Conservation (phyloP, 2,888 invertebrate species). For the Drosophila meridiana region DNA sequence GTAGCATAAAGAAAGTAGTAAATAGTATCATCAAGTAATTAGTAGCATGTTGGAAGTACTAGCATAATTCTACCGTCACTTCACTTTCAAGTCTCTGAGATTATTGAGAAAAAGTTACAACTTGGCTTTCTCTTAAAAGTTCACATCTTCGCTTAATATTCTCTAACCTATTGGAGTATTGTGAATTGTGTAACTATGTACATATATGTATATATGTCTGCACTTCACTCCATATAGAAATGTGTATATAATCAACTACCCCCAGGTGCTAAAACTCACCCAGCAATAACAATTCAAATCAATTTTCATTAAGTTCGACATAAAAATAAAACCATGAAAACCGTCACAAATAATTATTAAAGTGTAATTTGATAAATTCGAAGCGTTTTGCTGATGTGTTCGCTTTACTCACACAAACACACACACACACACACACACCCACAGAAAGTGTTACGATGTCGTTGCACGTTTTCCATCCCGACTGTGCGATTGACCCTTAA, state of each 20-base stretch:
- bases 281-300: not conserved
- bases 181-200: too few species aligned
- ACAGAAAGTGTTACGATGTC: not conserved
- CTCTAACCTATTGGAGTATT: too few species aligned
- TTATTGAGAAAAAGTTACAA: too few species aligned
- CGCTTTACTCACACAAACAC: not conserved
- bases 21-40: too few species aligned
- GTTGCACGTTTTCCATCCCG: constrained; percentile 22
- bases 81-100: too few species aligned
- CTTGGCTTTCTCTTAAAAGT: too few species aligned
- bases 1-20: too few species aligned
- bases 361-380: not conserved
- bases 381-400: not conserved
- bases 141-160: too few species aligned
- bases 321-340: not conserved
- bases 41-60: too few species aligned
- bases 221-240: not conserved
- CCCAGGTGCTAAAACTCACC: not conserved
- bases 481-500: constrained; percentile 39
- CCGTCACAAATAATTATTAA: not conserved
- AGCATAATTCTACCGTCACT: too few species aligned
- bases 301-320: not conserved
- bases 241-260: not conserved
- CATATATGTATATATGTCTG: too few species aligned
- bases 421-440: not conserved